phyloP scores from a whole-genome alignment of 1,140 invertebrate species.

The Laupala kohalensis region DNA sequence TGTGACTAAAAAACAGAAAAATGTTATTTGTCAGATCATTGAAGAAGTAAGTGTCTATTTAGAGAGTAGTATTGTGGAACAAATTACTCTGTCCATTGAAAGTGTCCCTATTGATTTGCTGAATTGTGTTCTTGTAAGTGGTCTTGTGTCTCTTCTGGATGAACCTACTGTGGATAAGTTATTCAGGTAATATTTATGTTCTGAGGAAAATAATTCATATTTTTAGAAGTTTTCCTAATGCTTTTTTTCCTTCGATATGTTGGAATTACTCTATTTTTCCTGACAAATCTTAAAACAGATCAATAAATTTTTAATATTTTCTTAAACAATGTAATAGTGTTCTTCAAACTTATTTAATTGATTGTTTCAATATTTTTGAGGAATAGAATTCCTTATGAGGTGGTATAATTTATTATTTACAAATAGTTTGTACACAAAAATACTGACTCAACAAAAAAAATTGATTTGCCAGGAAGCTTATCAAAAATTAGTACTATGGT shows the following conservation, averaged over 20 bases:
- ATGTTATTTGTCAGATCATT: conserved; percentile 13
- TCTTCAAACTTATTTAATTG: too few species aligned
- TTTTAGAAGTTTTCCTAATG: not conserved
- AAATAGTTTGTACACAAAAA: too few species aligned
- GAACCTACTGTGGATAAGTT: conserved; percentile 5
- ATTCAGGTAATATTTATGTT: conserved; percentile 1
- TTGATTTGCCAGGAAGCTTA: too few species aligned
- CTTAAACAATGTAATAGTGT: too few species aligned
- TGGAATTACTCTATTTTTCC: not conserved
- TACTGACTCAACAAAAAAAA: too few species aligned
- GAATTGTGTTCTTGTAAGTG: conserved; percentile 9
- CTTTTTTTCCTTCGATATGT: not conserved
- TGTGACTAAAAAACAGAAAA: conserved; percentile 11
- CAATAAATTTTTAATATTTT: too few species aligned
- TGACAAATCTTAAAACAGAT: too few species aligned
- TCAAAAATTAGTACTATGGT: too few species aligned
- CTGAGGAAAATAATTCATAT: too few species aligned
- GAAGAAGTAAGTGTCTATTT: conserved; percentile 15
- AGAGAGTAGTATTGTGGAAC: conserved; percentile 9
- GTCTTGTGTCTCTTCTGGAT: not conserved
- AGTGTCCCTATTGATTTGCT: conserved; percentile 3
- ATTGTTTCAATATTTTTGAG: too few species aligned
- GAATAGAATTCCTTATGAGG: too few species aligned
- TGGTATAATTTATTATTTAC: too few species aligned
- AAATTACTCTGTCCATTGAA: conserved; percentile 1